A percentile compares a stretch with the other conserved stretches of the same genome.
Conservation (phyloP, 2,113 vertebrate genomes). For the Orthonyx spaldingii region DNA sequence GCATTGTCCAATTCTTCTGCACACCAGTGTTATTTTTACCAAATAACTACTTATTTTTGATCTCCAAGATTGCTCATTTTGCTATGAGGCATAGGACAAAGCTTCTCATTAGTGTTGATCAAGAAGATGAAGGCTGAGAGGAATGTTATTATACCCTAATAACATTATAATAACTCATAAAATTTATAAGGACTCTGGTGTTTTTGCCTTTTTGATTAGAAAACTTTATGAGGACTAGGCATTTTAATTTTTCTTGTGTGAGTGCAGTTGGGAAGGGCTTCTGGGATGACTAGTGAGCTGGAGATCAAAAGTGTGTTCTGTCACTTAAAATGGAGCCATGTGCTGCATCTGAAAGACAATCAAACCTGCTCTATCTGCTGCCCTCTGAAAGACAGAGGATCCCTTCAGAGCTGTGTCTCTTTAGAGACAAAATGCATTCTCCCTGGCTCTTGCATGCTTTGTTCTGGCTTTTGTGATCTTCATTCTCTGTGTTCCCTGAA, state of each 20-base stretch:
- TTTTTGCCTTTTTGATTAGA: background rate
- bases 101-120: background rate
- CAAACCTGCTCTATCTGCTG: background rate
- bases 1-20: background rate
- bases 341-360: constrained; percentile 14
- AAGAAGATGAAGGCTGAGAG: background rate
- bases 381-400: background rate
- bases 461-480: constrained; percentile 59
- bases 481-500: background rate
- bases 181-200: background rate
- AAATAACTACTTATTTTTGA: background rate
- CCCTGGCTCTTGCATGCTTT: constrained; percentile 21
- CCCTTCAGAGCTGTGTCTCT: background rate
- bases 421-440: constrained; percentile 1
- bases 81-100: background rate
- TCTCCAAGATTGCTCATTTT: background rate
- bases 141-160: background rate
- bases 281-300: background rate
- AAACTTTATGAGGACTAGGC: background rate
- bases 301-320: background rate
- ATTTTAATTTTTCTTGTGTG: background rate
- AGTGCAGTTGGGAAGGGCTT: background rate
- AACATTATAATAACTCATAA: background rate
- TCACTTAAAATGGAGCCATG: background rate
- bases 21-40: background rate